Evolutionary conservation across 1,140 invertebrate species (phyloP).

Genomic region (Eufriesea mexicana): DNA sequence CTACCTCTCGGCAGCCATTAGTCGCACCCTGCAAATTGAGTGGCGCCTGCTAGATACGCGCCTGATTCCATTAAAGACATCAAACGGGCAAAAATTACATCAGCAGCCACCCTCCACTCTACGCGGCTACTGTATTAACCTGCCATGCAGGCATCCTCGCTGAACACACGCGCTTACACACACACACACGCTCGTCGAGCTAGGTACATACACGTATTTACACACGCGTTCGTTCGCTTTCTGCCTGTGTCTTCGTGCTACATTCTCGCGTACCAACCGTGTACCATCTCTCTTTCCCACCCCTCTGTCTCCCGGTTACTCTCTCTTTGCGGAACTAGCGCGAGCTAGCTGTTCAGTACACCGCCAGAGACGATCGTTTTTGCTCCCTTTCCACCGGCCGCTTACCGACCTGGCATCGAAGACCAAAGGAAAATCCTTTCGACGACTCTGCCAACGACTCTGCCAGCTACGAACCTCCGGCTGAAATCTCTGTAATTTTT

Average conservation of each 20-base stretch:
- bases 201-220: neutral
- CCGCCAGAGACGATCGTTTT: slow-evolving; percentile 60
- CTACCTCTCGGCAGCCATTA: slow-evolving; percentile 79
- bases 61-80: slow-evolving; percentile 82
- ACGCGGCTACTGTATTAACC: slow-evolving; percentile 75
- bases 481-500: slow-evolving; percentile 49
- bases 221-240: slow-evolving; percentile 23
- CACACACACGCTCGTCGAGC: slow-evolving; percentile 27
- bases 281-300: neutral
- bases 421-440: slow-evolving; percentile 55
- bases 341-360: slow-evolving; percentile 50
- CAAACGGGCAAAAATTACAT: slow-evolving; percentile 82
- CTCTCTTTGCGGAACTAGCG: slow-evolving; percentile 35
- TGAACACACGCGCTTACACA: slow-evolving; percentile 50
- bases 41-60: slow-evolving; percentile 81
- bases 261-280: slow-evolving; percentile 12
- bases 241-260: slow-evolving; percentile 9
- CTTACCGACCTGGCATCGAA: slow-evolving; percentile 54
- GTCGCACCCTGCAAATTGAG: slow-evolving; percentile 81
- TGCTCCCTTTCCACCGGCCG: slow-evolving; percentile 66
- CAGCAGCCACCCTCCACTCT: slow-evolving; percentile 78
- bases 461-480: neutral
- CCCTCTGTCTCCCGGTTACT: neutral
- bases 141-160: slow-evolving; percentile 72
- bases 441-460: slow-evolving; percentile 20